Conservation (phyloP, 2,888 invertebrate genomes). For the Cerceris ruficornis region DNA sequence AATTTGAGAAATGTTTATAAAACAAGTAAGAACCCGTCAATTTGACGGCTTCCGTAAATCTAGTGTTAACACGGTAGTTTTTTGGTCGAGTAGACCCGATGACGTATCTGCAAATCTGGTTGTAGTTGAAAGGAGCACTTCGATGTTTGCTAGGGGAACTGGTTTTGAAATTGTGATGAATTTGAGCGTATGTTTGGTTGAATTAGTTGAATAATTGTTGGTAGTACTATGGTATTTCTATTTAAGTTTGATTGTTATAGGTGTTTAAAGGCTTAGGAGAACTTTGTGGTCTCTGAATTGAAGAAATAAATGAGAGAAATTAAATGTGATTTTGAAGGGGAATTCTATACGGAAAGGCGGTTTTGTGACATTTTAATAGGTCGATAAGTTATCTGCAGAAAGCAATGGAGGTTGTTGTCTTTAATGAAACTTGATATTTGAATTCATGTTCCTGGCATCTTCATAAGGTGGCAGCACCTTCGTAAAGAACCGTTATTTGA, state of each 20-base stretch:
- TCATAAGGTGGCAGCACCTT: conserved; percentile 50
- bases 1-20: no score
- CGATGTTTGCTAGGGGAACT: not conserved
- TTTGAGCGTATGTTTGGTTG: not conserved
- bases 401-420: conserved; percentile 33
- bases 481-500: not conserved
- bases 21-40: no score
- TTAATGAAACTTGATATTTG: conserved; percentile 28
- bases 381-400: conserved; percentile 69
- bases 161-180: not conserved
- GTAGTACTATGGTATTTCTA: not conserved
- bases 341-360: not conserved
- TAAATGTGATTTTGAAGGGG: not conserved
- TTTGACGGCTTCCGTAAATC: no score
- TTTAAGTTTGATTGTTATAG: not conserved
- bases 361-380: conserved; percentile 16
- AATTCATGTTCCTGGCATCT: not conserved
- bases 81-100: no score
- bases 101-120: no score
- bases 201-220: not conserved
- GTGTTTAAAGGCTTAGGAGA: no score
- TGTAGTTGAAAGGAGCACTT: not conserved
- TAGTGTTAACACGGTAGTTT: no score
- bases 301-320: no score
- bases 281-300: no score